A percentile compares a stretch with the other conserved stretches of the same genome.
Evolutionary conservation across 2,797 vertebrate species (phyloP).

Genomic region (Centropyge bicolor): DNA sequence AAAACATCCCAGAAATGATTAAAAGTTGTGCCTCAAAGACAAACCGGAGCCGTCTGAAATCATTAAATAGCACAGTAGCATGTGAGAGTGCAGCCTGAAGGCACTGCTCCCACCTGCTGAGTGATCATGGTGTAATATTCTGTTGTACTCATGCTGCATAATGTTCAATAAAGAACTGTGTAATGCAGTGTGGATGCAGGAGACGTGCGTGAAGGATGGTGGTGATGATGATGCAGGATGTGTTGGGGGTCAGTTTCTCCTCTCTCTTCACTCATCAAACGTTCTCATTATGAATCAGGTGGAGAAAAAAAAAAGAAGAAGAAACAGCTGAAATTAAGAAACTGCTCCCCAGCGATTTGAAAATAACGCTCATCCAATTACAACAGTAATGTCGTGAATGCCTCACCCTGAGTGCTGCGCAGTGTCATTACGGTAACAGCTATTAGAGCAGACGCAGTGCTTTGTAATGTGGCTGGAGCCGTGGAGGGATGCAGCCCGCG

Average conservation of each 20-base stretch:
- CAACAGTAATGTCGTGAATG: slow-evolving; percentile 54
- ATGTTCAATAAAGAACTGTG: neutral
- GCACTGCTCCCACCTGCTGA: neutral
- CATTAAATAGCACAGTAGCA: neutral
- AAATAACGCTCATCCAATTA: slow-evolving; percentile 73
- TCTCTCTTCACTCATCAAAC: slow-evolving; percentile 26
- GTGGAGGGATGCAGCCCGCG: slow-evolving; percentile 36
- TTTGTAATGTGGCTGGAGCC: slow-evolving; percentile 49
- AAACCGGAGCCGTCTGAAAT: neutral
- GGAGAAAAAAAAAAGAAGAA: slow-evolving; percentile 19
- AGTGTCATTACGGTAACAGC: slow-evolving; percentile 65
- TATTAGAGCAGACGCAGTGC: slow-evolving; percentile 57
- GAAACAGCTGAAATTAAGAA: slow-evolving; percentile 57
- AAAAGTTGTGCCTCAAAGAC: neutral
- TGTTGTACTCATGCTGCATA: neutral
- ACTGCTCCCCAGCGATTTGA: slow-evolving; percentile 58
- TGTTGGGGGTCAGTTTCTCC: slow-evolving; percentile 21
- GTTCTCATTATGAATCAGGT: slow-evolving; percentile 44
- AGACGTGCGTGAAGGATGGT: neutral
- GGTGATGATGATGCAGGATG: slow-evolving; percentile 15
- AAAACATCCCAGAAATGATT: neutral
- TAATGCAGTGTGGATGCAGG: neutral
- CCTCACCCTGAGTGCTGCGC: slow-evolving; percentile 58
- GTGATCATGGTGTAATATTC: neutral
- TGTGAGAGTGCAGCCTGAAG: neutral